phyloP scores from a whole-genome alignment of 2,113 vertebrate genomes.

The Eurypyga helias region DNA sequence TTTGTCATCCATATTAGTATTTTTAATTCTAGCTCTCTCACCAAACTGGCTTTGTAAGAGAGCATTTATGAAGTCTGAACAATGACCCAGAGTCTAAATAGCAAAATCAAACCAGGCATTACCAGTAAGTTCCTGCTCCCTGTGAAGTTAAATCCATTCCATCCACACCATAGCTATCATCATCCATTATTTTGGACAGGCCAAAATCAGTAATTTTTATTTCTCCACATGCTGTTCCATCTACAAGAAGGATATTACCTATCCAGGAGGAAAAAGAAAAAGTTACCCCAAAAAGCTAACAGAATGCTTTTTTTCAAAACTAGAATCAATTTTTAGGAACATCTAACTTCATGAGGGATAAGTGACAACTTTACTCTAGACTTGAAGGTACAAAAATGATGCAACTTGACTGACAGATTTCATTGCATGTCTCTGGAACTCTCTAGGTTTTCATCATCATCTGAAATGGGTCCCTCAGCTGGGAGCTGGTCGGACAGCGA shows the following conservation, averaged over 20 bases:
- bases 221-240: conserved; percentile 97
- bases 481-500: background rate
- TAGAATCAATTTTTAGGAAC: background rate
- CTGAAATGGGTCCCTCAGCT: background rate
- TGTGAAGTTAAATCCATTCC: conserved; percentile 99
- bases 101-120: conserved; percentile 49
- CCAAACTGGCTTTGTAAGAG: background rate
- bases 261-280: background rate
- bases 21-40: background rate
- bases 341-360: background rate
- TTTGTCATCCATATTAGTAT: background rate
- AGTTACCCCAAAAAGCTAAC: background rate
- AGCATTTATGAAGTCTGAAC: background rate
- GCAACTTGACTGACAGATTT: background rate
- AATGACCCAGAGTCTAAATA: background rate
- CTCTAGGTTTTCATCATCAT: background rate
- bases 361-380: background rate
- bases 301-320: background rate
- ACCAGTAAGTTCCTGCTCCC: conserved; percentile 98
- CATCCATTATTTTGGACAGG: conserved; percentile 99
- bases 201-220: conserved; percentile 99
- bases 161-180: conserved; percentile 97
- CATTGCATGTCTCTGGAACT: background rate
- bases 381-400: too few relatives aligned
- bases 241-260: conserved; percentile 98